Evolutionary conservation across 2,113 vertebrate species (phyloP), one percentile per base, ranked within the genome.

Genomic region (Chinchilla lanigera): DNA sequence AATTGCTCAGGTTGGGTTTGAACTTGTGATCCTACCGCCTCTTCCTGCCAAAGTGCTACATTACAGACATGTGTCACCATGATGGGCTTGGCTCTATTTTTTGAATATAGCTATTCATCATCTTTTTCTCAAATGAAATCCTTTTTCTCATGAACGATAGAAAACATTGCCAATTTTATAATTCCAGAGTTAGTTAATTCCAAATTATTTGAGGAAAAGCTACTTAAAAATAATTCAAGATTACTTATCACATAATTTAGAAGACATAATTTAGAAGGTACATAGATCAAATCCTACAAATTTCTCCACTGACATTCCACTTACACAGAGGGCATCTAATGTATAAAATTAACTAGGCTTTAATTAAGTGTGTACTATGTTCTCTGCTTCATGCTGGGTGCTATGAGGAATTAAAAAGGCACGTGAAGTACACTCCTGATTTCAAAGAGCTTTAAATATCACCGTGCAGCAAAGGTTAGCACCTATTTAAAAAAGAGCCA

Each of bases 171-270:
- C 56, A 94, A 94, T 84, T 92, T 95, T 80, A 58, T 80, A 65
- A 82, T 61, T 47, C 33, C 28, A 96, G 24, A 94, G 47, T 95
- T 94, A 87, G 95, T 61, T 67, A 84, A 71, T 95, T 94, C 82
- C 89, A 88, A 92, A 54, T 89, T 75, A 63, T 94, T 95, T 92
- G 8, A 83, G 96, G 75, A 93, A 84, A 89, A 83, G 77, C 10
- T 85, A 84, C 80, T 94, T 93, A 54, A 94, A 96, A 96, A 83
- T 81, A 83, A 93, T 38, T 69, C 75, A 95, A 91, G 52, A 90
- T 41, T 91, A 90, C 3, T 93, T 83, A 87, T 87, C 63, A 91
- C 4, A 83, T 90, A 84, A 86, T 83, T 96, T 2, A 58, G 95
- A 89, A 96, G 93, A 91, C 4, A 83, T 90, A 84, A 86, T 83